Percentiles rank a stretch among this genome's conserved stretches.
Evolutionary conservation across 2,888 invertebrate species (phyloP).

Genomic region (Sylvicola fuscatus): DNA sequence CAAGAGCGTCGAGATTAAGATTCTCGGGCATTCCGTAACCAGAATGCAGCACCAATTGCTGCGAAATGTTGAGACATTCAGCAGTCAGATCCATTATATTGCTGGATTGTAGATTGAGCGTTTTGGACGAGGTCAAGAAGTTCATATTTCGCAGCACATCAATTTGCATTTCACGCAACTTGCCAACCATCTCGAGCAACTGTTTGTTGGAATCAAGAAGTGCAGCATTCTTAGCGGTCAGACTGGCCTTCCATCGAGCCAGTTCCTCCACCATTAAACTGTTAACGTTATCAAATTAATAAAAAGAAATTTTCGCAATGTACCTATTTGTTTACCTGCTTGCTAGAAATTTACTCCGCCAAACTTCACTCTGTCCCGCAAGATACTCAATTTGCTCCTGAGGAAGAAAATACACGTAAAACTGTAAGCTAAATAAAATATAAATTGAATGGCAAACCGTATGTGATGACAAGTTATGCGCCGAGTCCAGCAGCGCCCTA

Average conservation of each 20-base stretch:
- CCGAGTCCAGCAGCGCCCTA: conserved; percentile 62
- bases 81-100: conserved; percentile 21
- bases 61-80: conserved; percentile 22
- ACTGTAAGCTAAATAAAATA: too few relatives aligned
- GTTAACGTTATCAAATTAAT: conserved; percentile 12
- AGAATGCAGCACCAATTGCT: conserved; percentile 23
- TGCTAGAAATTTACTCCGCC: conserved; percentile 90
- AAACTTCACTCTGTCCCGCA: conserved; percentile 87
- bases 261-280: conserved; percentile 87
- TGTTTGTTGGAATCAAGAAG: conserved; percentile 20
- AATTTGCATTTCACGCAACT: conserved; percentile 24
- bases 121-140: conserved; percentile 21
- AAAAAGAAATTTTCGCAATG: not conserved
- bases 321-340: conserved; percentile 40
- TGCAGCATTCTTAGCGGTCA: conserved; percentile 34
- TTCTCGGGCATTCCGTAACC: conserved; percentile 23
- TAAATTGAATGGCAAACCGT: conserved; percentile 38
- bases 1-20: conserved; percentile 14
- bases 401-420: conserved; percentile 1
- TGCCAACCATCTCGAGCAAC: conserved; percentile 17
- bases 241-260: conserved; percentile 64
- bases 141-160: conserved; percentile 23
- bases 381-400: conserved; percentile 80
- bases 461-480: conserved; percentile 67
- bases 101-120: conserved; percentile 19